Evolutionary conservation across 2,888 invertebrate genomes (phyloP).

Genomic region (Lasius platythorax): DNA sequence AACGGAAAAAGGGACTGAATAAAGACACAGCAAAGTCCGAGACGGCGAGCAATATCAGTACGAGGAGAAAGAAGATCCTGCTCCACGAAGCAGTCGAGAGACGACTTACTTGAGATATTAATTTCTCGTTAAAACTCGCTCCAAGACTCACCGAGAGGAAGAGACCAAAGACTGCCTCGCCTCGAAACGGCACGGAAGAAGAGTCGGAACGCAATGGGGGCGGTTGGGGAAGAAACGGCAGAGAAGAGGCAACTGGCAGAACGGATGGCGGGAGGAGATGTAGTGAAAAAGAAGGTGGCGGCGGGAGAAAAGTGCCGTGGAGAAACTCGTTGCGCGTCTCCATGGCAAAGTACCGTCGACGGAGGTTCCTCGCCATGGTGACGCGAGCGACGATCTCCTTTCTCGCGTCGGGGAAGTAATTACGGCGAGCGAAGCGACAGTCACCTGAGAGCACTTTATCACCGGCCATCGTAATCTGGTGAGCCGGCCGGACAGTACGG

Average conservation of each 20-base stretch:
- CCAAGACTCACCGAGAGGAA: slow-evolving; percentile 53
- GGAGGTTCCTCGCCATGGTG: slow-evolving; percentile 37
- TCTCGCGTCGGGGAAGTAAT: slow-evolving; percentile 66
- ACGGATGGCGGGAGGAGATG: slow-evolving; percentile 41
- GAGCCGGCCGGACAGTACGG: slow-evolving; percentile 48
- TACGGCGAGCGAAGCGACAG: slow-evolving; percentile 64
- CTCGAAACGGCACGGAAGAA: slow-evolving; percentile 59
- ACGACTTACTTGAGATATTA: slow-evolving; percentile 76
- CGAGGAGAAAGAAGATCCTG: slow-evolving; percentile 51
- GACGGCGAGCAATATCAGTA: slow-evolving; percentile 13
- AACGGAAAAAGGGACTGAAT: neutral
- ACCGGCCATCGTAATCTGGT: slow-evolving; percentile 68
- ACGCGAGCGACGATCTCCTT: slow-evolving; percentile 63
- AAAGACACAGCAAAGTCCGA: slow-evolving; percentile 42
- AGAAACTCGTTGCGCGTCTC: slow-evolving; percentile 66
- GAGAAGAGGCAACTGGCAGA: slow-evolving; percentile 20
- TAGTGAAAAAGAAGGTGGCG: slow-evolving; percentile 47
- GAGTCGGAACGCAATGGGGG: slow-evolving; percentile 19
- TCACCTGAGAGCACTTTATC: slow-evolving; percentile 72
- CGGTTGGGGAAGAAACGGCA: slow-evolving; percentile 41
- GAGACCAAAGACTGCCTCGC: slow-evolving; percentile 33
- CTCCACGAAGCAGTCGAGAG: slow-evolving; percentile 68
- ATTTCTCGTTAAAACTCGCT: slow-evolving; percentile 80
- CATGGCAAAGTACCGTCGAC: slow-evolving; percentile 63
- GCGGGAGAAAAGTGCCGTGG: slow-evolving; percentile 61